phyloP scores from a whole-genome alignment of 1,140 invertebrate genomes.

The Drosophila chauvacae region DNA sequence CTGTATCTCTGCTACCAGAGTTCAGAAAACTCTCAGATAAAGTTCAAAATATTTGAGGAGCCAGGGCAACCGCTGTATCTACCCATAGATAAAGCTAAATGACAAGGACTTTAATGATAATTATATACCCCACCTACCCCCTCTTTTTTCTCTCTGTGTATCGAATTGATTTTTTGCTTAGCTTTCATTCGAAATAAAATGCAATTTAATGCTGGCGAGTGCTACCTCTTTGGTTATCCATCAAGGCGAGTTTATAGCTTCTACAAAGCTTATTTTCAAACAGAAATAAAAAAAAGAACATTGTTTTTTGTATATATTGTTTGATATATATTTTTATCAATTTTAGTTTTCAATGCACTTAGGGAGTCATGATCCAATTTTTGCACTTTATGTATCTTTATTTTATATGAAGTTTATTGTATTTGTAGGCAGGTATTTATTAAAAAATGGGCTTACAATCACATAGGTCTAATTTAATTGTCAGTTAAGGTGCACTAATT shows the following conservation, averaged over 20 bases:
- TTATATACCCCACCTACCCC: no score
- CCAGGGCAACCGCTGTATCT: conserved; percentile 14
- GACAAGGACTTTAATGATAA: conserved; percentile 9
- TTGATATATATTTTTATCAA: neutral
- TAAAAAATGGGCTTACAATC: no score
- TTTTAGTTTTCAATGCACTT: no score
- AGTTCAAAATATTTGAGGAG: conserved; percentile 19
- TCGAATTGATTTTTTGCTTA: conserved; percentile 5
- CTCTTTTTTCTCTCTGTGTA: neutral
- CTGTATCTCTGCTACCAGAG: conserved; percentile 10
- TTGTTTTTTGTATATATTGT: no score
- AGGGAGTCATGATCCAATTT: no score
- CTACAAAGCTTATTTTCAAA: neutral
- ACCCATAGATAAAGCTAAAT: conserved; percentile 9
- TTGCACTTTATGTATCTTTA: no score
- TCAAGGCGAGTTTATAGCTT: neutral
- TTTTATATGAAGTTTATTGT: no score
- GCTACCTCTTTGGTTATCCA: conserved; percentile 1
- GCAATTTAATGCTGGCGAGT: conserved; percentile 3
- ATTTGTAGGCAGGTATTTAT: no score
- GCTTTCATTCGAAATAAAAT: conserved; percentile 27
- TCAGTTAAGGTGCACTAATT: neutral
- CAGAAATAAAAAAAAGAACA: neutral
- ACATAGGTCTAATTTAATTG: neutral
- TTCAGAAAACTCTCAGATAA: conserved; percentile 38